Percentiles rank a stretch among this genome's conserved stretches.
These are phyloP conservation scores for Athalia circularis DNA, from an alignment of 2,888 invertebrate genomes.

Conservation along the genomic window DNA sequence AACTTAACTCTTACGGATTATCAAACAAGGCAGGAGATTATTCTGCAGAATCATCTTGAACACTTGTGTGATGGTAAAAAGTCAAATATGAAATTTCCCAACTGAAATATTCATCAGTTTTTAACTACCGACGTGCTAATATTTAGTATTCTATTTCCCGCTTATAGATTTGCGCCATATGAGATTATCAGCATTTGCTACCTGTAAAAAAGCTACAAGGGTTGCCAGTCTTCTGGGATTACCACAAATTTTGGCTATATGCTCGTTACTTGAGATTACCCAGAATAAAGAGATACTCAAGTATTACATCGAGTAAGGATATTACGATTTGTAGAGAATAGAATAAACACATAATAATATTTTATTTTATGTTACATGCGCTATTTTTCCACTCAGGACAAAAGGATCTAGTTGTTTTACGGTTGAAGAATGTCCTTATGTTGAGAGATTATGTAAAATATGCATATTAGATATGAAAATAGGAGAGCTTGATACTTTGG, in stretches of 20 bases:
- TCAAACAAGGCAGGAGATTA: slow-evolving; percentile 52
- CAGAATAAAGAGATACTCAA: slow-evolving; percentile 55
- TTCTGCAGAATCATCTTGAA: slow-evolving; percentile 56
- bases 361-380: not conserved
- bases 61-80: slow-evolving; percentile 54
- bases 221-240: slow-evolving; percentile 57
- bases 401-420: slow-evolving; percentile 41
- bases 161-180: slow-evolving; percentile 45
- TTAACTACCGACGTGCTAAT: slow-evolving; percentile 23
- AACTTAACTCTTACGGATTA: slow-evolving; percentile 55
- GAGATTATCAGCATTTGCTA: slow-evolving; percentile 38
- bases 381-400: slow-evolving; percentile 26
- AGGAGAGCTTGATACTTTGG: slow-evolving; percentile 46
- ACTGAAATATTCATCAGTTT: not conserved
- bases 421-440: slow-evolving; percentile 46
- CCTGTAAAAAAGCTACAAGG: slow-evolving; percentile 55
- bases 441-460: slow-evolving; percentile 48
- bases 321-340: not conserved
- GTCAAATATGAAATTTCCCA: not conserved
- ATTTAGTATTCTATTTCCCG: slow-evolving; percentile 27
- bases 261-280: slow-evolving; percentile 54
- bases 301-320: slow-evolving; percentile 55
- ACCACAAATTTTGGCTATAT: slow-evolving; percentile 55
- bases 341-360: not conserved
- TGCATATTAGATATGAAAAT: slow-evolving; percentile 33